Percentiles rank a stretch among this genome's conserved stretches.
Conservation (phyloP, 2,797 vertebrate genomes). For the Danio albolineatus region DNA sequence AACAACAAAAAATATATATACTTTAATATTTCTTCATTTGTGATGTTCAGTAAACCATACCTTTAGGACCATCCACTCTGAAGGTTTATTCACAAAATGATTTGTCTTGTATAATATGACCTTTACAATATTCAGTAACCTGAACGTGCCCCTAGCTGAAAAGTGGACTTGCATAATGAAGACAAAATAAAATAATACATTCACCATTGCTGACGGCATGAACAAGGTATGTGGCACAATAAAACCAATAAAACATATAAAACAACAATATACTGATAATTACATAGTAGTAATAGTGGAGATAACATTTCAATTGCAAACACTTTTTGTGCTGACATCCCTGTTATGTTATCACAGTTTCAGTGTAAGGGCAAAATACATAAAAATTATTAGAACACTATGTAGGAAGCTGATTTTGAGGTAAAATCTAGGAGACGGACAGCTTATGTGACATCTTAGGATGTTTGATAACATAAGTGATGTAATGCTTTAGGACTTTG, state of each 20-base stretch:
- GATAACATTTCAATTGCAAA: too few species aligned
- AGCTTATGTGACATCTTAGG: background rate
- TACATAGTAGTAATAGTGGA: background rate
- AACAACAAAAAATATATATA: too few species aligned
- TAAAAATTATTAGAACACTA: too few species aligned
- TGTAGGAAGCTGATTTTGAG: background rate
- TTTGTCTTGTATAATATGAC: constrained; percentile 7
- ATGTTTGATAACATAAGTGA: background rate
- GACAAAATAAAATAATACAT: constrained; percentile 2
- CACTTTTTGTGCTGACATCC: background rate
- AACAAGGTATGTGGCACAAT: background rate
- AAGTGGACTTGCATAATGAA: constrained; percentile 16
- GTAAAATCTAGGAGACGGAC: background rate
- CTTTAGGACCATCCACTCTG: background rate
- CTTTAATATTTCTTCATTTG: too few species aligned
- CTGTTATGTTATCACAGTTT: background rate
- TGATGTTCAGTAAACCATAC: background rate
- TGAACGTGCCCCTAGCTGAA: background rate
- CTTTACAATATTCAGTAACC: constrained; percentile 18
- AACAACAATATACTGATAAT: background rate
- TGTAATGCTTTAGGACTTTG: too few species aligned
- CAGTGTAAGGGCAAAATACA: background rate
- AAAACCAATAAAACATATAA: too few species aligned
- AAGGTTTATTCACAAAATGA: background rate
- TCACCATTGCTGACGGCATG: background rate